A percentile compares a stretch with the other conserved stretches of the same genome.
Conservation (phyloP, 2,797 vertebrate genomes). For the Dendrocincla fuliginosa region DNA sequence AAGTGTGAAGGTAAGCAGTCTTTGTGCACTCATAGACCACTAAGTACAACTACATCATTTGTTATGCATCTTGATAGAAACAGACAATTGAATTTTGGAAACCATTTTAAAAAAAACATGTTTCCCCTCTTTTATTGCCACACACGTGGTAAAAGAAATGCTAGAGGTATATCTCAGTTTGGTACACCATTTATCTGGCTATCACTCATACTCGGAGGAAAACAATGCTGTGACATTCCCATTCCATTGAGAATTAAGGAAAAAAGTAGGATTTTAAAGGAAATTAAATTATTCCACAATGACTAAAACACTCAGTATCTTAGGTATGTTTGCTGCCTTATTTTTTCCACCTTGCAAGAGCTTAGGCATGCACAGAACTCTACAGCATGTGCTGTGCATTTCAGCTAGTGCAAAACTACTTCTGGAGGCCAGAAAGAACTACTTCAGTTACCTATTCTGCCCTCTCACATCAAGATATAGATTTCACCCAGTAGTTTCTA, state of each 20-base stretch:
- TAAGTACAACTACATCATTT: background rate
- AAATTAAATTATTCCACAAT: background rate
- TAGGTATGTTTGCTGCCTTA: background rate
- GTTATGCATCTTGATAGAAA: background rate
- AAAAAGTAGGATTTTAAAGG: background rate
- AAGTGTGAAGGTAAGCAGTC: background rate
- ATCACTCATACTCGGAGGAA: background rate
- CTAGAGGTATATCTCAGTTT: background rate
- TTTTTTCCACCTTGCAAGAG: background rate
- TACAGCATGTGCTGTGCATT: background rate
- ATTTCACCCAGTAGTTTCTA: background rate
- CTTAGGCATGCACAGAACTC: background rate
- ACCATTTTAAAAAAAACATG: fast-evolving
- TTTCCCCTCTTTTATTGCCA: background rate
- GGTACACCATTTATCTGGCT: background rate
- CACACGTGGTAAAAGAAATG: background rate
- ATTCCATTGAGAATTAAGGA: background rate
- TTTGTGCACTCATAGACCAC: background rate
- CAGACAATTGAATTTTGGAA: background rate
- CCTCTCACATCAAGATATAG: background rate
- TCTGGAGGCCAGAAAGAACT: background rate
- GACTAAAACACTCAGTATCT: background rate
- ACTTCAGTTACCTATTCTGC: background rate
- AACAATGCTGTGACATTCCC: background rate
- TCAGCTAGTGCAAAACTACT: background rate